These are phyloP conservation scores for Phyllostomus discolor DNA, from an alignment of 2,113 vertebrate genomes.

Conservation along the genomic window DNA sequence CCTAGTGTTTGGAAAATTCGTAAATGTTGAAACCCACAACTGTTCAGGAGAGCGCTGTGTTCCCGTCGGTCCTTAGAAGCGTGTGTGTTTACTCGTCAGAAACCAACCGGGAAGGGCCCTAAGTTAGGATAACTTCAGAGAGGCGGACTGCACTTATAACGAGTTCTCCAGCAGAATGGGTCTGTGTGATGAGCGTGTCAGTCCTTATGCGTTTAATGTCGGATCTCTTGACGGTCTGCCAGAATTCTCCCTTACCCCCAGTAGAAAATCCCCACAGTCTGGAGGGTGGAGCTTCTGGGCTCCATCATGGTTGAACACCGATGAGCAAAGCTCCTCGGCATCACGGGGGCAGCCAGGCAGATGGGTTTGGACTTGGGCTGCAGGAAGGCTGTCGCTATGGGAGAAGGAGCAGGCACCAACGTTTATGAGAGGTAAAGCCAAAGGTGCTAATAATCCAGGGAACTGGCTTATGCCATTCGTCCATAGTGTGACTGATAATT, in stretches of 20 bases:
- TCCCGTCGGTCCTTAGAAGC: conserved; percentile 35
- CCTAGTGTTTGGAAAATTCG: neutral
- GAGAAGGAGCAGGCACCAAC: accelerated
- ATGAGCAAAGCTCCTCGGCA: neutral
- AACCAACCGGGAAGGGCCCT: neutral
- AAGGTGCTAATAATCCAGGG: accelerated
- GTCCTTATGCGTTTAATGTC: neutral
- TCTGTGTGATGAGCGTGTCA: neutral
- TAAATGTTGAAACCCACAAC: neutral
- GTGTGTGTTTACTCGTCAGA: neutral
- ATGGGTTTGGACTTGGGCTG: neutral
- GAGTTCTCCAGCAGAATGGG: conserved; percentile 41
- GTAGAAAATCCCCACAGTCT: neutral
- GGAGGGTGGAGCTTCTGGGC: neutral
- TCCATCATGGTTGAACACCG: neutral
- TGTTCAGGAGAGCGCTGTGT: neutral
- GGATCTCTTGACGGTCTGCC: neutral
- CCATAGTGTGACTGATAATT: neutral
- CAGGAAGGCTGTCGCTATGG: neutral
- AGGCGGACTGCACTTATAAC: neutral
- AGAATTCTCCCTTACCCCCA: neutral
- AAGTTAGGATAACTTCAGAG: neutral
- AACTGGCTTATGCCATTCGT: neutral
- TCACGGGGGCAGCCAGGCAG: neutral
- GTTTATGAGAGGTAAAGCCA: neutral